These are phyloP conservation scores for Oryzias javanicus DNA, from an alignment of 2,113 vertebrate species.

Conservation along the genomic window DNA sequence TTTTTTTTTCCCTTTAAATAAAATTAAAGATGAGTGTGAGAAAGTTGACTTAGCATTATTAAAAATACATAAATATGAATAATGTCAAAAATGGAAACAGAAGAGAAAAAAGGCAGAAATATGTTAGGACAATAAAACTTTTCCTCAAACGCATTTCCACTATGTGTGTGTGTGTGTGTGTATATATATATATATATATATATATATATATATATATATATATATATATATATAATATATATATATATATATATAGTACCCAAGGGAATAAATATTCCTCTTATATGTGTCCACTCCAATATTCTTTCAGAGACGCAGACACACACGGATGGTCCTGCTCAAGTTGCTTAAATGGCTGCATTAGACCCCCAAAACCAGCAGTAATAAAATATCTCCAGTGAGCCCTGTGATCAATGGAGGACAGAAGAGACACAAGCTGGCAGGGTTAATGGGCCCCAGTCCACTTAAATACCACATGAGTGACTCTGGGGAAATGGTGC, in stretches of 20 bases:
- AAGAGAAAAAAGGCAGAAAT: no score
- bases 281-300: constrained; percentile 71
- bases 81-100: no score
- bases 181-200: no score
- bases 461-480: constrained; percentile 83
- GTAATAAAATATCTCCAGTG: constrained; percentile 83
- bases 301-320: constrained; percentile 25
- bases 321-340: constrained; percentile 18
- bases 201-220: no score
- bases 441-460: constrained; percentile 83
- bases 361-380: constrained; percentile 54
- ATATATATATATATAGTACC: constrained; percentile 70
- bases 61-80: no score
- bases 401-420: constrained; percentile 89
- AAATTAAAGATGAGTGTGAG: no score
- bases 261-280: constrained; percentile 71
- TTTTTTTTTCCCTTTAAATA: no score
- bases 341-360: constrained; percentile 53
- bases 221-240: no score
- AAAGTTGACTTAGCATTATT: no score
- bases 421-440: constrained; percentile 80
- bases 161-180: no score
- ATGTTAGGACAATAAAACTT: no score
- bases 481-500: constrained; percentile 70
- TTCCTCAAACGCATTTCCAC: background rate